Base-by-base conservation (phyloP, 1,140 invertebrate species). In the Hermetia illucens region DNA sequence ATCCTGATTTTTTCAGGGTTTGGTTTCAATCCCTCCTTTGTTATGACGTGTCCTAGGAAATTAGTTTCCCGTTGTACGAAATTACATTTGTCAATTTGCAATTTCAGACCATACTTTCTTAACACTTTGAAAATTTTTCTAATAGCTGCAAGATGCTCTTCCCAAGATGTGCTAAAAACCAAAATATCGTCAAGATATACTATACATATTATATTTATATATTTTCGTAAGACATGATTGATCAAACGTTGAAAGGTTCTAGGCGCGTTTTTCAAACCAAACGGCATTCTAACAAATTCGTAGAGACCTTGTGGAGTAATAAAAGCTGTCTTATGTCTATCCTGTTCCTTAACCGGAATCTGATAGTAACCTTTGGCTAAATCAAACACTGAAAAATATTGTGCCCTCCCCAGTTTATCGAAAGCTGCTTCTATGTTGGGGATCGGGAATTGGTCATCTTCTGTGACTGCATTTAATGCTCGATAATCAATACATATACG, bases 351-450 rank as follows among this genome's bases (percentile, higher is more conserved):
- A 0, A 70, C 39, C 24, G 49, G 40, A 9, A 70, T 50, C 44
- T 72, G 65, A 48, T 51, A 62, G 42, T 61, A 70, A 1, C 66
- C 66, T 31, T 44, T 49, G 0, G 42, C 40, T 12, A 65, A 31
- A 48, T 69, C 63, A 3, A 70, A 35, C 0, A 52, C 47, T 1
- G 51, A 47, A 39, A 69, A 68, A 30, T 50, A 53, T 24, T 44
- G 43, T 4, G 52, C 42, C 2, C 49, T 48, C 12, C 45, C 48
- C 22, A 69, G 31, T 9, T 41, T 40, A 38, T 61, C 53, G 8
- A 72, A 43, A 15, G 49, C 58, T 10, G 65, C 58, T 15, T 61
- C 54, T 12, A 69, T 61, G 6, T 51, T 47, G 9, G 66, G 66
- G 4, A 72, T 38, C 1, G 69, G 68, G 44, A 52, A 69, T 17